Evolutionary conservation across 2,888 invertebrate species (phyloP).

Genomic region (Spisula solida): DNA sequence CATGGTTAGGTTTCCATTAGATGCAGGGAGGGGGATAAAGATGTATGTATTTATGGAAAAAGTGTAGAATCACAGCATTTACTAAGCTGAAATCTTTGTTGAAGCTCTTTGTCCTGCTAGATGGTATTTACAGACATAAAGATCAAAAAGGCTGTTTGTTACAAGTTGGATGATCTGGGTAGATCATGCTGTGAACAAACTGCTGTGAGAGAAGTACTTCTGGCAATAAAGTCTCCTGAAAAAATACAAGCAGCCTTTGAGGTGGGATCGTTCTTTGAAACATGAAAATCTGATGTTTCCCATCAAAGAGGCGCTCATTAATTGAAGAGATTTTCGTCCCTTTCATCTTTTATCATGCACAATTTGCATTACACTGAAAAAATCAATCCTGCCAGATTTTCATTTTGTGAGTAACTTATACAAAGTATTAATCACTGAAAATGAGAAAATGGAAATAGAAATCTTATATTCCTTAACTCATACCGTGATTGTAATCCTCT

Average conservation of each 20-base stretch:
- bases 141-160: constrained; percentile 63
- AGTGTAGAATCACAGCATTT: constrained; percentile 24
- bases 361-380: constrained; percentile 71
- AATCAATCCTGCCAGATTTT: constrained; percentile 52
- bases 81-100: constrained; percentile 32
- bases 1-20: background rate
- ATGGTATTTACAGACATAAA: constrained; percentile 57
- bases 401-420: constrained; percentile 25
- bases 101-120: constrained; percentile 49
- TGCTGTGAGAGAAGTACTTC: constrained; percentile 56
- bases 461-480: constrained; percentile 42
- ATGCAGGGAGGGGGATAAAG: constrained; percentile 30
- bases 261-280: constrained; percentile 70
- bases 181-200: constrained; percentile 55
- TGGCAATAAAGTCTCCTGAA: constrained; percentile 58
- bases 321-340: constrained; percentile 64
- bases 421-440: constrained; percentile 54
- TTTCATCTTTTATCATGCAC: constrained; percentile 73
- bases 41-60: background rate
- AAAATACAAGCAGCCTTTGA: constrained; percentile 65
- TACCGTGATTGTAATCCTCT: constrained; percentile 38
- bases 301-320: constrained; percentile 68
- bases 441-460: constrained; percentile 48
- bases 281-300: constrained; percentile 66
- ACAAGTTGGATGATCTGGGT: constrained; percentile 54